Percentiles rank a stretch among this genome's conserved stretches.
phyloP scores from a whole-genome alignment of 2,888 invertebrate species.

The Oxyteleia sp. region DNA sequence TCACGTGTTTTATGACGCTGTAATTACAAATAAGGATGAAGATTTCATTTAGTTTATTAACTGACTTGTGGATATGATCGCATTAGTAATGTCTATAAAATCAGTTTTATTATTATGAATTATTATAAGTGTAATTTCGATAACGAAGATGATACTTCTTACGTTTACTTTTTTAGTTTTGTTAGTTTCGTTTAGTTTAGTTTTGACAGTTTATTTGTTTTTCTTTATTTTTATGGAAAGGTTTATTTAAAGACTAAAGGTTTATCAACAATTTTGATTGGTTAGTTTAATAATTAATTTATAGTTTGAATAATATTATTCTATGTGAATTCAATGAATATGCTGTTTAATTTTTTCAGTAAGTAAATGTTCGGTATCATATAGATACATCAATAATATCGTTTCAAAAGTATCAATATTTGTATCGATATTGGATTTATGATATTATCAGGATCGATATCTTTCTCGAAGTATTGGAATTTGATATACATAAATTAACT shows the following conservation, averaged over 20 bases:
- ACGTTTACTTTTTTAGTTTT: neutral
- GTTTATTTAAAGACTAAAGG: neutral
- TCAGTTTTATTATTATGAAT: neutral
- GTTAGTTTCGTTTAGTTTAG: too few species aligned
- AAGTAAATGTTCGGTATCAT: too few species aligned
- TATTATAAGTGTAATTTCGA: neutral
- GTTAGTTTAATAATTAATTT: neutral
- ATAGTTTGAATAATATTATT: neutral
- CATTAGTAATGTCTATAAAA: neutral
- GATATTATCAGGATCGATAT: too few species aligned
- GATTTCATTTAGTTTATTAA: neutral
- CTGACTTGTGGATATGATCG: neutral
- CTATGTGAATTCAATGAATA: neutral
- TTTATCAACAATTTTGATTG: neutral
- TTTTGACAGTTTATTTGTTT: neutral
- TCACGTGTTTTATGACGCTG: slow-evolving; percentile 9
- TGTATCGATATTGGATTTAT: too few species aligned
- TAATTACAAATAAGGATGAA: slow-evolving; percentile 7
- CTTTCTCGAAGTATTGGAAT: too few species aligned
- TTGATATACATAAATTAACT: too few species aligned
- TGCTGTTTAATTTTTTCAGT: neutral
- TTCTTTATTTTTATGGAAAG: neutral
- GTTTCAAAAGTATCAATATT: too few species aligned
- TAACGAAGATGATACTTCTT: too few species aligned
- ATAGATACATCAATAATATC: too few species aligned